Conservation (phyloP, 2,797 vertebrate genomes). For the Crypturellus tataupa region DNA sequence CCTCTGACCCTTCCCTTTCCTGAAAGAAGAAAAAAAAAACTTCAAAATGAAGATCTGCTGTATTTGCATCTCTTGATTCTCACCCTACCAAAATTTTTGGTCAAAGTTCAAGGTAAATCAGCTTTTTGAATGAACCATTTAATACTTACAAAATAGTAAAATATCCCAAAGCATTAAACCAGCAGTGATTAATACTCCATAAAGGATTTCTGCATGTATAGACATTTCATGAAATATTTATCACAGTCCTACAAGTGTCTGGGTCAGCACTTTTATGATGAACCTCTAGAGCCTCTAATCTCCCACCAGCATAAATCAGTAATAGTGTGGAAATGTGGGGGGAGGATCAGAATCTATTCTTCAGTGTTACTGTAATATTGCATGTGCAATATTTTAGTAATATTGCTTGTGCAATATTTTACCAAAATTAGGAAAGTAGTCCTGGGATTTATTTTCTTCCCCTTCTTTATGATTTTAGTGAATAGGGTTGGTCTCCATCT, state of each 20-base stretch:
- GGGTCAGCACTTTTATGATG: slow-evolving; percentile 40
- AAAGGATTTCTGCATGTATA: slow-evolving; percentile 17
- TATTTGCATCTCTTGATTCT: not conserved
- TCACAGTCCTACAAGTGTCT: not conserved
- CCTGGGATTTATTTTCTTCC: not conserved
- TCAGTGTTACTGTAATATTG: slow-evolving; percentile 14
- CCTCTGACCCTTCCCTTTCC: not conserved
- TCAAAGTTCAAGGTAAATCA: slow-evolving; percentile 27
- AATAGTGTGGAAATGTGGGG: not conserved
- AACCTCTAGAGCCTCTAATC: slow-evolving; percentile 28
- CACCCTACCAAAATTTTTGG: not conserved
- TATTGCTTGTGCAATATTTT: slow-evolving; percentile 5
- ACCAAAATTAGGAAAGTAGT: not conserved
- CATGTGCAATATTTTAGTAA: slow-evolving; percentile 18
- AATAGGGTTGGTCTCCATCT: not conserved
- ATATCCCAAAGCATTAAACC: slow-evolving; percentile 18
- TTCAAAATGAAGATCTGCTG: not conserved
- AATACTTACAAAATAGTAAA: slow-evolving; percentile 45
- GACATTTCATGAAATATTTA: slow-evolving; percentile 49
- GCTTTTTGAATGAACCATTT: slow-evolving; percentile 44
- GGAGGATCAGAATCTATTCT: not conserved
- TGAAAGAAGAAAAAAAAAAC: not conserved
- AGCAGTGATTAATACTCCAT: slow-evolving; percentile 27
- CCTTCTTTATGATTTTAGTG: not conserved
- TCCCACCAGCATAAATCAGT: slow-evolving; percentile 31